Evolutionary conservation across 2,113 vertebrate genomes (phyloP).

Genomic region (Phylloscopus trochiloides): DNA sequence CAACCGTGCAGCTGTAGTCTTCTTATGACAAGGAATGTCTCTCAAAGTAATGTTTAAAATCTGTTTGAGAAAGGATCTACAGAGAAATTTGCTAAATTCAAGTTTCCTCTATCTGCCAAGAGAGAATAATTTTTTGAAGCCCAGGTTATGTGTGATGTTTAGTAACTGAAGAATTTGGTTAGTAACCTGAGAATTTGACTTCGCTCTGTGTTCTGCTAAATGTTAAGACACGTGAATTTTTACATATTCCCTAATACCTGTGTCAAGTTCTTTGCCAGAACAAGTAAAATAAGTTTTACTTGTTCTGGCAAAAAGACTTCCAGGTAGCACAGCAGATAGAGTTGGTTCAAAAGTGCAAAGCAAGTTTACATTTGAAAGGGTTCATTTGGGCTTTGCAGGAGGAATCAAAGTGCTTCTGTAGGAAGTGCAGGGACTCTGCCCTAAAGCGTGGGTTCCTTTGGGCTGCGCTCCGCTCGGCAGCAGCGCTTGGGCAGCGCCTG

Average conservation of each 20-base stretch:
- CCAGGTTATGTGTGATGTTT: not conserved
- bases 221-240: not conserved
- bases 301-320: not conserved
- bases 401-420: not conserved
- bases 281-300: not conserved
- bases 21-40: not conserved
- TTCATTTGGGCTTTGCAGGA: not conserved
- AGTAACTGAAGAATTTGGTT: not conserved
- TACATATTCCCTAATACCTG: not conserved
- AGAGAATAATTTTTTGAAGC: not conserved
- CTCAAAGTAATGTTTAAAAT: not conserved
- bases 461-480: not conserved
- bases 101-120: not conserved
- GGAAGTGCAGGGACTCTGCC: not conserved
- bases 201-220: not conserved
- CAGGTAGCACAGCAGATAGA: not conserved
- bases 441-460: rapidly evolving
- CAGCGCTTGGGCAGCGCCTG: rapidly evolving
- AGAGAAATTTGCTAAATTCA: not conserved
- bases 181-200: not conserved
- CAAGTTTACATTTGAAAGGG: not conserved
- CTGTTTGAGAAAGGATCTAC: not conserved
- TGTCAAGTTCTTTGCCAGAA: not conserved
- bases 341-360: not conserved
- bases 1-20: not conserved